phyloP scores from a whole-genome alignment of 1,140 invertebrate species.

The Apis mellifera region DNA sequence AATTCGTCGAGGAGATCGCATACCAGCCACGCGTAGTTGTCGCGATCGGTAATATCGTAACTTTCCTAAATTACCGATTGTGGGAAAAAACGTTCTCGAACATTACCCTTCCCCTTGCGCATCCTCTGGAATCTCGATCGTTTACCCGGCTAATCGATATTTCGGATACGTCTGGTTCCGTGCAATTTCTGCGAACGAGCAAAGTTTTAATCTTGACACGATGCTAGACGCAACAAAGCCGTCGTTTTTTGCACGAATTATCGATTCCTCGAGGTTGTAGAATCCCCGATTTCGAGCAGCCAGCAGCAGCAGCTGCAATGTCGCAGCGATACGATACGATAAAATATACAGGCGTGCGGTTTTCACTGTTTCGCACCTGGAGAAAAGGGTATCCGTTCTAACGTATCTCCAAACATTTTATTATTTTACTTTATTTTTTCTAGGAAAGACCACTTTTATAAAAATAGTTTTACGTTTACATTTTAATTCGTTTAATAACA shows the following conservation, averaged over 20 bases:
- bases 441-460: no score
- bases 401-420: no score
- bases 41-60: neutral
- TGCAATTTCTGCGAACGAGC: neutral
- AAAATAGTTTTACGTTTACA: no score
- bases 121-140: neutral
- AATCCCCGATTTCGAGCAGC: no score
- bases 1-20: neutral
- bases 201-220: neutral
- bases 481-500: no score
- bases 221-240: no score
- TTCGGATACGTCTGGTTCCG: neutral
- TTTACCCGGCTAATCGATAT: neutral
- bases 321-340: no score
- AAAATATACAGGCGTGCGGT: no score
- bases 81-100: neutral
- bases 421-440: no score
- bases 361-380: no score
- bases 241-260: neutral
- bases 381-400: no score
- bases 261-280: conserved; percentile 12
- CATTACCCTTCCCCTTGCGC: neutral
- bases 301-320: no score
- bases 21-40: neutral
- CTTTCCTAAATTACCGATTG: neutral